Conservation (phyloP, 2,113 vertebrate species). For the Laticauda colubrina region DNA sequence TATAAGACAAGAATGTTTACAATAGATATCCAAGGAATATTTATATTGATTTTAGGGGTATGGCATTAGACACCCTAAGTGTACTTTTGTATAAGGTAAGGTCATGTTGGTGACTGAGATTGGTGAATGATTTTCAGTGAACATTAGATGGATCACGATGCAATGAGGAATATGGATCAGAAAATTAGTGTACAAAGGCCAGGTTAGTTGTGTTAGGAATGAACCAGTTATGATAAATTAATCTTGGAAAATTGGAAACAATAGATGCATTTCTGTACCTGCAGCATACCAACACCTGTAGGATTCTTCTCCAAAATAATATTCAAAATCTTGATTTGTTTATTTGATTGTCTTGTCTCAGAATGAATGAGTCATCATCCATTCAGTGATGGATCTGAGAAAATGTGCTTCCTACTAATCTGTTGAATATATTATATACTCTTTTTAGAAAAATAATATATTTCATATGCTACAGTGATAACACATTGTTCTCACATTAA, state of each 20-base stretch:
- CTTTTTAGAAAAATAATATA: not conserved
- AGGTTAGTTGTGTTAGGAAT: not conserved
- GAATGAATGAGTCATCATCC: not conserved
- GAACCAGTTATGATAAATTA: not conserved
- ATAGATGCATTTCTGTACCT: not conserved
- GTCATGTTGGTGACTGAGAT: not conserved
- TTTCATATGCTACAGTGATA: not conserved
- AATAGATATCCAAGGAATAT: not conserved
- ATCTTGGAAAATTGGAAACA: not conserved
- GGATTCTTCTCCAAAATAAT: not conserved
- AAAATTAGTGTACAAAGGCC: not conserved
- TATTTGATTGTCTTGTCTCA: not conserved
- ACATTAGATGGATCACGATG: not conserved
- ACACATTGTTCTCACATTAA: not conserved
- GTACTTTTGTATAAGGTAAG: not conserved
- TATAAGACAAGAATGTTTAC: not conserved
- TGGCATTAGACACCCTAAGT: not conserved
- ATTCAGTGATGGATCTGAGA: not conserved
- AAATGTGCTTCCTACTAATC: not conserved
- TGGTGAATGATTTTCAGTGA: not conserved
- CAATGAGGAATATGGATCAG: not conserved
- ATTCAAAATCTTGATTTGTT: not conserved
- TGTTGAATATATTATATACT: not conserved
- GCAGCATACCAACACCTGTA: not conserved
- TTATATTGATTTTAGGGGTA: not conserved